Percentiles rank a stretch among this genome's conserved stretches.
phyloP scores from a whole-genome alignment of 2,797 vertebrate species.

The Brotula barbata region DNA sequence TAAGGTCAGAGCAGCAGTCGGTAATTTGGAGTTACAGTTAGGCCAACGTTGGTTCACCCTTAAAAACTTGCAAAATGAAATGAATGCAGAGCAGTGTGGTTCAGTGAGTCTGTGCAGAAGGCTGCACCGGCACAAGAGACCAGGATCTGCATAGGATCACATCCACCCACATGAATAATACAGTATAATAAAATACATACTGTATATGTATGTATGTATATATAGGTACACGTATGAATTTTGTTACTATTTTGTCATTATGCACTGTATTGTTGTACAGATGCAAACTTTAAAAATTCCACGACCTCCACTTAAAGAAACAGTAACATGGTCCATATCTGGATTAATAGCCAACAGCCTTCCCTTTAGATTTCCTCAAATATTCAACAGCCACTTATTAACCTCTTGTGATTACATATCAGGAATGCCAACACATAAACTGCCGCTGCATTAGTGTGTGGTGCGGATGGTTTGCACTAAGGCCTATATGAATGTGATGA shows the following conservation, averaged over 20 bases:
- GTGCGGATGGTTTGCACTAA: conserved; percentile 68
- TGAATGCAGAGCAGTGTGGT: background rate
- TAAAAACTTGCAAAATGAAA: conserved; percentile 18
- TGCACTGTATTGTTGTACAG: conserved; percentile 25
- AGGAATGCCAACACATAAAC: conserved; percentile 73
- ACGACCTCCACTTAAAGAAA: conserved; percentile 57
- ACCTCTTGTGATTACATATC: conserved; percentile 54
- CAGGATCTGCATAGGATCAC: conserved; percentile 19
- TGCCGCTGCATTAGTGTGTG: conserved; percentile 62
- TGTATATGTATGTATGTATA: too few relatives aligned
- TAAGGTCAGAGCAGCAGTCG: conserved; percentile 48
- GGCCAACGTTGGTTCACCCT: conserved; percentile 2
- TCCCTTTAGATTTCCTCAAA: conserved; percentile 52
- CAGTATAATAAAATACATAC: too few relatives aligned
- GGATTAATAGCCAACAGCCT: conserved; percentile 46
- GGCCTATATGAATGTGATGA: conserved; percentile 65
- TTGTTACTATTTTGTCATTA: too few relatives aligned
- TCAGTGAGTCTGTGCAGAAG: conserved; percentile 18
- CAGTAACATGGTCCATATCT: conserved; percentile 43
- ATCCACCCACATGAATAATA: conserved; percentile 18
- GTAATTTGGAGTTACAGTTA: conserved; percentile 16
- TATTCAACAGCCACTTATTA: conserved; percentile 70
- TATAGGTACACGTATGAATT: too few relatives aligned
- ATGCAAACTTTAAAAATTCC: too few relatives aligned
- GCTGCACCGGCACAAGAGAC: conserved; percentile 13